Conservation (phyloP, 2,888 invertebrate species). For the Hemaris fuciformis region DNA sequence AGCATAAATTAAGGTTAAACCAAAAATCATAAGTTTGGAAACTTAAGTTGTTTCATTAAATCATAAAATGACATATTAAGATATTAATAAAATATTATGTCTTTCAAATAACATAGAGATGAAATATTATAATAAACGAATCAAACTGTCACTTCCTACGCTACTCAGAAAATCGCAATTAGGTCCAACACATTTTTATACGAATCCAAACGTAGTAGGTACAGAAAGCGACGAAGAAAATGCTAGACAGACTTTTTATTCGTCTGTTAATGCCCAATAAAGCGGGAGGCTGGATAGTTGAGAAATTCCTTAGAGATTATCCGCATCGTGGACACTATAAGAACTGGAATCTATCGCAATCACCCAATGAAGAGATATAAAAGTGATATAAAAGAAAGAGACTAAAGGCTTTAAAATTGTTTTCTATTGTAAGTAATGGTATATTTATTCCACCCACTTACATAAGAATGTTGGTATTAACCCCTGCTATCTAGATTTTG, state of each 20-base stretch:
- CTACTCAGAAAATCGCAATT: no score
- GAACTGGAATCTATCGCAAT: neutral
- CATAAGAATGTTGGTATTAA: constrained; percentile 4
- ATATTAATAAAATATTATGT: no score
- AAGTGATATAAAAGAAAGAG: neutral
- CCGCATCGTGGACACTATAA: neutral
- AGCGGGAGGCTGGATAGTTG: neutral
- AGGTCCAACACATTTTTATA: no score
- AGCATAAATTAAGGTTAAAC: no score
- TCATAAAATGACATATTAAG: no score
- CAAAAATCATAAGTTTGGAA: no score
- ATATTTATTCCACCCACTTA: neutral
- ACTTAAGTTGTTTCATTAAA: no score
- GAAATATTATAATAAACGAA: no score
- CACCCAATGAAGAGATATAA: neutral
- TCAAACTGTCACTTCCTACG: no score
- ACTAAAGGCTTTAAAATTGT: neutral
- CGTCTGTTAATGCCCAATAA: neutral
- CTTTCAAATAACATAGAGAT: no score
- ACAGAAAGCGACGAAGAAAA: neutral
- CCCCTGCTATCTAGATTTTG: constrained; percentile 2
- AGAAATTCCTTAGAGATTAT: neutral
- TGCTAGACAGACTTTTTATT: neutral
- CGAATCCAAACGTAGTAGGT: no score
- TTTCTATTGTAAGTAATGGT: neutral